phyloP scores from a whole-genome alignment of 2,113 vertebrate species.

The Poeciliopsis prolifica region DNA sequence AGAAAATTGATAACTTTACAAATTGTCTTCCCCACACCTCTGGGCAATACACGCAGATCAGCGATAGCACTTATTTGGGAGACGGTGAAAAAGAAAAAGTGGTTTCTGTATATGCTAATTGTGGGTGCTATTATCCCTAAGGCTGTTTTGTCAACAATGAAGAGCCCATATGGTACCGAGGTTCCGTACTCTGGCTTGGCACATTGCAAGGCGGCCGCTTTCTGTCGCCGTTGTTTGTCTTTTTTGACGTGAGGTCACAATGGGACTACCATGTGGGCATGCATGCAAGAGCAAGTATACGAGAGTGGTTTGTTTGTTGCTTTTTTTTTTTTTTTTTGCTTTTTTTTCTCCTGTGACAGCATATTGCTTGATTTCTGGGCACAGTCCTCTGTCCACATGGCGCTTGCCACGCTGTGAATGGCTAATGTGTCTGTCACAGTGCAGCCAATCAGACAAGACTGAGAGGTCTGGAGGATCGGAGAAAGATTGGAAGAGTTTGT shows the following conservation, averaged over 20 bases:
- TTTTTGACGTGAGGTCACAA: conserved; percentile 67
- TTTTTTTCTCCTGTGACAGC: conserved; percentile 42
- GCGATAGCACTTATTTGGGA: conserved; percentile 56
- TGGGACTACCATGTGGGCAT: conserved; percentile 33
- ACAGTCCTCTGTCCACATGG: conserved; percentile 68
- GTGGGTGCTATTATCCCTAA: conserved; percentile 50
- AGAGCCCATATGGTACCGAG: conserved; percentile 68
- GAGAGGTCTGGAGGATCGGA: conserved; percentile 41
- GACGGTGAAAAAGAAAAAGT: conserved; percentile 30
- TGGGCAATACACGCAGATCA: conserved; percentile 46
- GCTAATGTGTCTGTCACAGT: conserved; percentile 63
- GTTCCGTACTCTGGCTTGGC: conserved; percentile 51
- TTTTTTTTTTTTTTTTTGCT: conserved; percentile 3
- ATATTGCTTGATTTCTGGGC: conserved; percentile 76
- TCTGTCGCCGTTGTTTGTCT: conserved; percentile 70
- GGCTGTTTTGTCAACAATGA: conserved; percentile 75
- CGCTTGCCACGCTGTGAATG: conserved; percentile 54
- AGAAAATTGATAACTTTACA: conserved; percentile 62
- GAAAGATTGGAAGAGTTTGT: conserved; percentile 31
- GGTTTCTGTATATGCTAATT: conserved; percentile 60
- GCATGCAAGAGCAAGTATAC: conserved; percentile 30
- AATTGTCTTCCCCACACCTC: conserved; percentile 55
- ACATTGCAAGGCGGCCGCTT: conserved; percentile 63
- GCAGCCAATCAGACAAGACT: conserved; percentile 57
- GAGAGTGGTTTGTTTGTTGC: conserved; percentile 34